These are phyloP conservation scores for Lophius americanus DNA, from an alignment of 2,797 vertebrate species.

Conservation along the genomic window DNA sequence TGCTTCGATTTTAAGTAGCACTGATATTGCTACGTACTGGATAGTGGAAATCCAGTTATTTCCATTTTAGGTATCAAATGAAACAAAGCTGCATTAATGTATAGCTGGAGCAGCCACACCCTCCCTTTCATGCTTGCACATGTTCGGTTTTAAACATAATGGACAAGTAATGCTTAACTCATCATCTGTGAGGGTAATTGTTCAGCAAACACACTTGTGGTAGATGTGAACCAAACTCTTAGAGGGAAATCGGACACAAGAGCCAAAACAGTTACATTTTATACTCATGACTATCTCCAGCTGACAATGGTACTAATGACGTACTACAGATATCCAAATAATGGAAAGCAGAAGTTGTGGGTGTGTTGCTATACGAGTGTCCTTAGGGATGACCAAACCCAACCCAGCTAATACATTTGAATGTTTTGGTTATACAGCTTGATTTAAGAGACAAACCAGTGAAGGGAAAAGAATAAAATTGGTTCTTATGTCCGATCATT, in stretches of 20 bases:
- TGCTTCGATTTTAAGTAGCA: too few species aligned
- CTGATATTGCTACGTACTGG: not conserved
- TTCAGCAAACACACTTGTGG: not conserved
- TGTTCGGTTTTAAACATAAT: constrained; percentile 24
- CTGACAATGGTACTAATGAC: too few species aligned
- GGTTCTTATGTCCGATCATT: too few species aligned
- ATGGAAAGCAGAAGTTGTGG: not conserved
- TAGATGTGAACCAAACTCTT: not conserved
- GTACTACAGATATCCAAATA: not conserved
- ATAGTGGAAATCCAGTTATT: constrained; percentile 42
- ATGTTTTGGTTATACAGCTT: not conserved
- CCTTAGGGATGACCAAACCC: not conserved
- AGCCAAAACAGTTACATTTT: not conserved
- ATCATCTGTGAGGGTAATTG: not conserved
- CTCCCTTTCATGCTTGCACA: constrained; percentile 35
- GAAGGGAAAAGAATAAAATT: too few species aligned
- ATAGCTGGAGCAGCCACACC: constrained; percentile 37
- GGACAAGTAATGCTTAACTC: constrained; percentile 11
- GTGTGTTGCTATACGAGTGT: not conserved
- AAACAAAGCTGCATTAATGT: constrained; percentile 45
- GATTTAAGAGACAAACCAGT: too few species aligned
- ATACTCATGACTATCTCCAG: too few species aligned
- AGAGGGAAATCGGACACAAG: not conserved
- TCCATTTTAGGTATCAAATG: constrained; percentile 27
- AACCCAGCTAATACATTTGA: not conserved